These are phyloP conservation scores for Hippoglossus stenolepis DNA, from an alignment of 2,113 vertebrate species.

Conservation along the genomic window DNA sequence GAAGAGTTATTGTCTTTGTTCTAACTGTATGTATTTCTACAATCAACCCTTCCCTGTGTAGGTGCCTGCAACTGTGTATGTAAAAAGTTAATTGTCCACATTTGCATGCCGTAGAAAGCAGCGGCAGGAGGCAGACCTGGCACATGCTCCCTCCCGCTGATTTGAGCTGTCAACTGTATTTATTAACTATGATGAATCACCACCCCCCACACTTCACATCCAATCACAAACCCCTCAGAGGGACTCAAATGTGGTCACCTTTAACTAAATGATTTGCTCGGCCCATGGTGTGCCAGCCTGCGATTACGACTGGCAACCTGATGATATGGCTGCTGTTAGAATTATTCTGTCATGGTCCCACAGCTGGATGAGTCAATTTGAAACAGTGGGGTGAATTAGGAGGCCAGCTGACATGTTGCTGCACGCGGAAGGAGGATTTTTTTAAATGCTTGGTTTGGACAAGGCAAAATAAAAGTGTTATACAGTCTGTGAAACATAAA, in stretches of 20 bases:
- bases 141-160: slow-evolving; percentile 66
- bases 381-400: slow-evolving; percentile 52
- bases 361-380: slow-evolving; percentile 68
- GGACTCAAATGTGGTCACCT: slow-evolving; percentile 79
- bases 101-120: slow-evolving; percentile 74
- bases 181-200: slow-evolving; percentile 85
- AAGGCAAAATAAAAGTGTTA: background rate
- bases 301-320: slow-evolving; percentile 58
- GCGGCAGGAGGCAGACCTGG: slow-evolving; percentile 66
- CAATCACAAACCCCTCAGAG: slow-evolving; percentile 80
- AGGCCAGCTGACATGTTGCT: slow-evolving; percentile 42
- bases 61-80: slow-evolving; percentile 36
- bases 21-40: too few species aligned
- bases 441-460: slow-evolving; percentile 6
- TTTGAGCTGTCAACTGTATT: slow-evolving; percentile 78
- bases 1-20: too few species aligned
- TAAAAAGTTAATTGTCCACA: slow-evolving; percentile 71
- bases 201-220: slow-evolving; percentile 65
- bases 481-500: background rate
- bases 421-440: background rate
- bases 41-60: background rate
- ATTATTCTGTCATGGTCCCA: slow-evolving; percentile 47
- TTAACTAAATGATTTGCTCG: slow-evolving; percentile 81
- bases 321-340: slow-evolving; percentile 46
- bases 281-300: slow-evolving; percentile 50